Percentiles rank a stretch among this genome's conserved stretches.
Conservation (phyloP, 2,888 invertebrate genomes). For the Phytoseiulus persimilis region DNA sequence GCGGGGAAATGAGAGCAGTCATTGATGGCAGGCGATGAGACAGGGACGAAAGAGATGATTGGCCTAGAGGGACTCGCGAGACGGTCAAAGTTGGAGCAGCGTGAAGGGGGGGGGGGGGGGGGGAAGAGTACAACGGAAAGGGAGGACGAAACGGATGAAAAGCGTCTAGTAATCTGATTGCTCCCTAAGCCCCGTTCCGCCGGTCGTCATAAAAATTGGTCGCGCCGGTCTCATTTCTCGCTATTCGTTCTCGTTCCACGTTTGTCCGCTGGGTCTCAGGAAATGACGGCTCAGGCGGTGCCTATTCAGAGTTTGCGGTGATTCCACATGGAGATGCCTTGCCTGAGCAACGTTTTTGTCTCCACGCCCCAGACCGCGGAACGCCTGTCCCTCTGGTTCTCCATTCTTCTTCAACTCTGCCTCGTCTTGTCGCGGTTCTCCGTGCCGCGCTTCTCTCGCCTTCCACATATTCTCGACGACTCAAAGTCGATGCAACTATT, state of each 20-base stretch:
- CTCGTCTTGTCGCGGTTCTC: too few species aligned
- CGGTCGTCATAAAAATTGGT: neutral
- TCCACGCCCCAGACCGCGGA: neutral
- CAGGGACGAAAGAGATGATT: too few species aligned
- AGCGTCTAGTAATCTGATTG: neutral
- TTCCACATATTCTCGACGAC: too few species aligned
- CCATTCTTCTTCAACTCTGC: too few species aligned
- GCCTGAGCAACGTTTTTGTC: neutral
- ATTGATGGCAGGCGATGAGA: too few species aligned
- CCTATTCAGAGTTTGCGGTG: neutral
- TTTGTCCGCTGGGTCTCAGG: neutral
- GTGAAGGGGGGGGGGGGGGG: too few species aligned
- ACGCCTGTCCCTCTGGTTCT: too few species aligned
- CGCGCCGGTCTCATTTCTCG: neutral
- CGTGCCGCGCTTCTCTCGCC: too few species aligned
- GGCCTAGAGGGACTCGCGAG: too few species aligned
- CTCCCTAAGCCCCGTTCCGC: neutral
- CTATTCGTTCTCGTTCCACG: neutral
- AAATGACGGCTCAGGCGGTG: neutral
- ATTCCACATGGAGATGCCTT: neutral
- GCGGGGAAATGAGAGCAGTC: too few species aligned
- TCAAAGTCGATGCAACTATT: too few species aligned
- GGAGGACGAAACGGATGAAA: neutral
- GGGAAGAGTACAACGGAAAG: neutral
- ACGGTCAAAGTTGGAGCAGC: too few species aligned